Percentiles rank a stretch among this genome's conserved stretches.
phyloP scores from a whole-genome alignment of 30 jellyfish, hydroid and myxozoan species.

The Calvadosia cruxmelitensis region DNA sequence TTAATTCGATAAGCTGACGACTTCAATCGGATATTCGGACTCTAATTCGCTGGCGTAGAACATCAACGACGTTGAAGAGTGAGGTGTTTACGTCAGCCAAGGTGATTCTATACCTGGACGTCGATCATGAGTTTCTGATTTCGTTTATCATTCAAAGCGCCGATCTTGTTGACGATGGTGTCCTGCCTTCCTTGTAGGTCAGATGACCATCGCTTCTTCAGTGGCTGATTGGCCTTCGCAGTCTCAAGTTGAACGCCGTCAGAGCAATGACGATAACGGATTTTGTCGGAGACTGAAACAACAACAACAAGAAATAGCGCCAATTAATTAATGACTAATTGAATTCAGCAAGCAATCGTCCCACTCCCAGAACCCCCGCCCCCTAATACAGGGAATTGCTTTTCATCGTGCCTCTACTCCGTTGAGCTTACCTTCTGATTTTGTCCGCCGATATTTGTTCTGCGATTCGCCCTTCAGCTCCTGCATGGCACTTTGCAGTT shows the following conservation, averaged over 20 bases:
- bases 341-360: no score
- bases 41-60: no score
- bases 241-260: background rate
- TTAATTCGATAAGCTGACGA: no score
- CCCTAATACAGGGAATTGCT: no score
- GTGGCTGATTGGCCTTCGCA: background rate
- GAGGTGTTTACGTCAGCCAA: no score
- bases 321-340: no score
- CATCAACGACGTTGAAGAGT: no score
- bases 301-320: no score
- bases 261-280: background rate
- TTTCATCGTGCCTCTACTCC: no score
- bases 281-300: background rate
- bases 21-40: no score
- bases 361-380: no score
- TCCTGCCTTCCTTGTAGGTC: slow-evolving; percentile 77
- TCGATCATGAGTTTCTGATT: slow-evolving; percentile 35
- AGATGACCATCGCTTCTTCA: slow-evolving; percentile 77
- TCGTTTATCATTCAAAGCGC: slow-evolving; percentile 41
- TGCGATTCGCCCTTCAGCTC: slow-evolving; percentile 27
- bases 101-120: slow-evolving; percentile 67
- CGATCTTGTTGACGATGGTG: slow-evolving; percentile 15
- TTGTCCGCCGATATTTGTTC: slow-evolving; percentile 24
- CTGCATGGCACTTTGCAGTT: slow-evolving; percentile 46
- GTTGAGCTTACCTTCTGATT: slow-evolving; percentile 6